Evolutionary conservation across 2,113 vertebrate species (phyloP).

Genomic region (Anhinga anhinga): DNA sequence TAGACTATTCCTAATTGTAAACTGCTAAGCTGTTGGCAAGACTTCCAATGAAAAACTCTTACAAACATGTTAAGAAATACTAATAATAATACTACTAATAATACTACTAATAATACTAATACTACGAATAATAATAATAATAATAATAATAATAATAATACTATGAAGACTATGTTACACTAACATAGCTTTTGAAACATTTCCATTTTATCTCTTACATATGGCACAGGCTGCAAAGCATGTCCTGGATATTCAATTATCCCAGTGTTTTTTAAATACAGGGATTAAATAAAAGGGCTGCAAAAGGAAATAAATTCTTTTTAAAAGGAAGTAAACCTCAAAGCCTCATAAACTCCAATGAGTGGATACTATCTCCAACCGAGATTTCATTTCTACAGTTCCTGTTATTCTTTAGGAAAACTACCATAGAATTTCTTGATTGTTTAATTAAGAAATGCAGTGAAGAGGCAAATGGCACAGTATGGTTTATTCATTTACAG

Average conservation of each 20-base stretch:
- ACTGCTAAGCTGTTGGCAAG: neutral
- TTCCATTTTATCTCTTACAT: neutral
- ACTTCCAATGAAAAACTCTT: neutral
- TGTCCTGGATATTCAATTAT: neutral
- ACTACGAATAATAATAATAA: no score
- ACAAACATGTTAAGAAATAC: neutral
- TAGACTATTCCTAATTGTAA: neutral
- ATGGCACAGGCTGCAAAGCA: neutral
- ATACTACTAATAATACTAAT: no score
- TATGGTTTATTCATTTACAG: neutral
- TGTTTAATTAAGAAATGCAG: neutral
- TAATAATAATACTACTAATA: no score
- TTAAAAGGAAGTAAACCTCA: neutral
- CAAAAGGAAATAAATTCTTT: neutral
- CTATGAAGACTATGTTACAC: neutral
- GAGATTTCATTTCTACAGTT: neutral
- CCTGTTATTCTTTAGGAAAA: neutral
- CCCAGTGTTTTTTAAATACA: neutral
- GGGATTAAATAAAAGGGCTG: neutral
- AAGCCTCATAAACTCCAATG: neutral
- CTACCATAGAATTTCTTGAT: neutral
- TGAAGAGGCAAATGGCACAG: neutral
- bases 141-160: no score
- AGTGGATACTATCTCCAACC: neutral
- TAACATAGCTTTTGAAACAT: neutral